A percentile compares a stretch with the other conserved stretches of the same genome.
Evolutionary conservation across 1,140 invertebrate species (phyloP).

Genomic region (Choristoneura fumiferana): DNA sequence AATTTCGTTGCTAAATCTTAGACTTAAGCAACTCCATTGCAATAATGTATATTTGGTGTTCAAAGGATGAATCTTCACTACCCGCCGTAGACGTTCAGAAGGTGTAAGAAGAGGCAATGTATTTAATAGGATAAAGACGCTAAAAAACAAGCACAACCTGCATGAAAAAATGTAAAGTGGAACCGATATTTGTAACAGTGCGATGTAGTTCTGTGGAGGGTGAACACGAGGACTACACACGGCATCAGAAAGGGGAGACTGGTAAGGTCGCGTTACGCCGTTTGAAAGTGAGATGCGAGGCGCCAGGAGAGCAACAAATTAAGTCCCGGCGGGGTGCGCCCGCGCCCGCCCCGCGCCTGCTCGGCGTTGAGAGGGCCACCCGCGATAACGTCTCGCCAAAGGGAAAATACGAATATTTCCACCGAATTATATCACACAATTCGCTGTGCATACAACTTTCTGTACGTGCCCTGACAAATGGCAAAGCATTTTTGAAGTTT

Average conservation of each 20-base stretch:
- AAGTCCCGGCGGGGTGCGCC: slow-evolving; percentile 66
- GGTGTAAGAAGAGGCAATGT: too few relatives aligned
- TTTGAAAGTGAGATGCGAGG: slow-evolving; percentile 76
- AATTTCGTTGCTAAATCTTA: too few relatives aligned
- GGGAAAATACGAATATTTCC: slow-evolving; percentile 72
- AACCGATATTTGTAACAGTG: background rate
- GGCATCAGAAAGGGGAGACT: slow-evolving; percentile 46
- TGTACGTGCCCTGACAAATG: slow-evolving; percentile 54
- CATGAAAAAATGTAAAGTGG: slow-evolving; percentile 3
- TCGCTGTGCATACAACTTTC: slow-evolving; percentile 61
- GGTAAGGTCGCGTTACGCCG: slow-evolving; percentile 71
- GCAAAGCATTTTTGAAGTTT: slow-evolving; percentile 52
- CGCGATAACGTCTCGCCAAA: slow-evolving; percentile 70
- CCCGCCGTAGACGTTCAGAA: too few relatives aligned
- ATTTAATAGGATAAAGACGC: too few relatives aligned
- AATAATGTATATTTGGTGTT: too few relatives aligned
- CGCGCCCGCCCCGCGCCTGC: slow-evolving; percentile 46
- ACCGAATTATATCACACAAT: slow-evolving; percentile 70
- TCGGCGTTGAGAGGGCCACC: slow-evolving; percentile 58
- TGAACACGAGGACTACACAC: slow-evolving; percentile 47
- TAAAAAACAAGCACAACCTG: background rate
- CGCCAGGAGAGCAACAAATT: slow-evolving; percentile 78
- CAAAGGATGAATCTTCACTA: too few relatives aligned
- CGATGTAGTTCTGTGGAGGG: slow-evolving; percentile 27
- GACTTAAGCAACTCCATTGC: too few relatives aligned